phyloP scores from a whole-genome alignment of 2,888 invertebrate genomes.

The Apodemia mormo region DNA sequence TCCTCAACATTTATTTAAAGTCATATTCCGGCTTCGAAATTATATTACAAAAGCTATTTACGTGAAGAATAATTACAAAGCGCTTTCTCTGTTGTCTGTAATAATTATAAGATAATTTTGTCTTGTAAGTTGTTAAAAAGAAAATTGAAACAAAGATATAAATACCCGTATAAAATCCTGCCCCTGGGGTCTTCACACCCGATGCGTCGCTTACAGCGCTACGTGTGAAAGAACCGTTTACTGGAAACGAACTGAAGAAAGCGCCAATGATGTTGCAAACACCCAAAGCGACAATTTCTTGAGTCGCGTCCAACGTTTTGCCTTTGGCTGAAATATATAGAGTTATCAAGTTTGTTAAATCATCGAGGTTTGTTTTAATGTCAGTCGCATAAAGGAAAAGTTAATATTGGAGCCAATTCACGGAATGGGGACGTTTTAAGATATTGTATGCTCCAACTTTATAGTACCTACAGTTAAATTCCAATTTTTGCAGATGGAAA shows the following conservation, averaged over 20 bases:
- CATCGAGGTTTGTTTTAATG: constrained; percentile 44
- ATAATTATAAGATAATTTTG: constrained; percentile 6
- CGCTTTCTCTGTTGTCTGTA: constrained; percentile 10
- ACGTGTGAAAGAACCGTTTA: constrained; percentile 87
- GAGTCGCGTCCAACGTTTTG: constrained; percentile 87
- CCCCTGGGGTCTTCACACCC: constrained; percentile 88
- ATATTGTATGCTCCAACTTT: constrained; percentile 6
- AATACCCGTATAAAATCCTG: constrained; percentile 87
- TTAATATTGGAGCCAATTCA: constrained; percentile 12
- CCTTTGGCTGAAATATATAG: constrained; percentile 80
- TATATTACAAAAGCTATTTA: background rate
- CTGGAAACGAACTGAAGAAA: constrained; percentile 90
- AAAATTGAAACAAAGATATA: constrained; percentile 23
- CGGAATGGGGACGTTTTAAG: background rate
- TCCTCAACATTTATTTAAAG: background rate
- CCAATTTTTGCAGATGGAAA: background rate
- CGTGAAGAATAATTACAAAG: background rate
- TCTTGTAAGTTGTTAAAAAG: constrained; percentile 12
- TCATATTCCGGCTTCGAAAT: background rate
- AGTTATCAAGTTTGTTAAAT: constrained; percentile 48
- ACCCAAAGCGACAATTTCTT: constrained; percentile 91
- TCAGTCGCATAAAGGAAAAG: constrained; percentile 22
- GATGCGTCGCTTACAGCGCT: constrained; percentile 91
- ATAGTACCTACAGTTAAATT: background rate
- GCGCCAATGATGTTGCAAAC: constrained; percentile 87